Percentiles rank a stretch among this genome's conserved stretches.
Evolutionary conservation across 2,113 vertebrate species (phyloP).

Genomic region (Dicerorhinus sumatrensis): DNA sequence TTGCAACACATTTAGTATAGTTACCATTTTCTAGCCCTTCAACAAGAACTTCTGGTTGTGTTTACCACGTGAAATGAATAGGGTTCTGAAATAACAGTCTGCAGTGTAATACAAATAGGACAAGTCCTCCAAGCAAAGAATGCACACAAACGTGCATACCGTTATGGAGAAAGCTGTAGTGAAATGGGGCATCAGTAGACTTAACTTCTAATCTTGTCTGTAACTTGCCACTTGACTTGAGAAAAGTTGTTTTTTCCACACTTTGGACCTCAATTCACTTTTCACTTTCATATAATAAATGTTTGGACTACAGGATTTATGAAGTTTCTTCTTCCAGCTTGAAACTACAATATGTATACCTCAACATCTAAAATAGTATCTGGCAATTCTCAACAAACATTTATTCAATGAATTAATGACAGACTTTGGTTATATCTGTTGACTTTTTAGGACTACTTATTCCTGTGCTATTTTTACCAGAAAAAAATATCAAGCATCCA

Average conservation of each 20-base stretch:
- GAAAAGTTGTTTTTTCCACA: neutral
- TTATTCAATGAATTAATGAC: neutral
- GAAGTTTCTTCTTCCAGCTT: neutral
- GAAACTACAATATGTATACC: neutral
- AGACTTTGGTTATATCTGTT: neutral
- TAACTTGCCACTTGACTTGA: neutral
- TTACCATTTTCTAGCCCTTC: neutral
- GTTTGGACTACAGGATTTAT: neutral
- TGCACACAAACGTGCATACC: neutral
- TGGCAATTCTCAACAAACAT: neutral
- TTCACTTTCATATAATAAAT: neutral
- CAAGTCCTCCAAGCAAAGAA: neutral
- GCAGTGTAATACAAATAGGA: neutral
- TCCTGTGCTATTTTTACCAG: neutral
- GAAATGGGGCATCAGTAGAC: neutral
- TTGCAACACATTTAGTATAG: neutral
- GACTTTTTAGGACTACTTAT: neutral
- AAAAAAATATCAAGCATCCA: neutral
- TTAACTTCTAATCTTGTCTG: neutral
- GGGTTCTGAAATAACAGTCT: neutral
- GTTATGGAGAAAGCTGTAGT: neutral
- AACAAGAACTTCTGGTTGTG: neutral
- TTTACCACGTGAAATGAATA: slow-evolving; percentile 29
- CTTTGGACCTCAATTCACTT: neutral
- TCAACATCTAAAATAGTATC: neutral